Base-by-base conservation (phyloP, 2,888 invertebrate genomes). In the Sceliomorpha sp. region DNA sequence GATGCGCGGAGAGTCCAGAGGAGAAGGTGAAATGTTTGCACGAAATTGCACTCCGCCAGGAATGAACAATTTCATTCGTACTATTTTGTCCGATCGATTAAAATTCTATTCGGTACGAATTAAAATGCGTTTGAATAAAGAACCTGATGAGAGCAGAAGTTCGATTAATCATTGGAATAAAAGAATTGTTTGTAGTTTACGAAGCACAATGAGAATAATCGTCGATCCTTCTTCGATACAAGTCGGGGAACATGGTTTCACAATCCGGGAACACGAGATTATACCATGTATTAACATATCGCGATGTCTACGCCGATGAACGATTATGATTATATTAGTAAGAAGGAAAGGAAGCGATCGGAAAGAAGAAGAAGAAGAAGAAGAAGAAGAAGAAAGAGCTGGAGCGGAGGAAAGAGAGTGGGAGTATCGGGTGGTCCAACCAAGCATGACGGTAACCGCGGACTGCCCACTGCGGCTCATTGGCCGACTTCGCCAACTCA, bases 391-490 rank as follows among this genome's bases (percentile, higher is more conserved):
- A 67, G 67, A 68, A 62, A 64, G 56, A 53, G 68, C 48, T 55
- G 51, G 68, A 58, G 50, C 59, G 53, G 39, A 50, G 45, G 64
- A 62, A 70, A 60, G 72, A 63, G 72, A 76, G 77, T 75, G 78
- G 77, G 77, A 78, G 81, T 76, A 77, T 78, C 79, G 77, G 71
- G 78, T 79, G 79, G 80, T 82, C 83, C 83, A 82, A 81, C 81
- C 80, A 80, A 74, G 78, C 77, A 74, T 67, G 79, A 81, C 78
- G 79, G 81, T 76, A 77, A 77, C 75, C 75, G 80, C 70, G 84
- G 82, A 83, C 85, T 82, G 84, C 85, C 84, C 84, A 86, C 84
- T 69, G 81, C 79, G 84, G 81, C 85, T 82, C 81, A 86, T 86
- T 86, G 85, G 85, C 79, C 82, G 75, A 82, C 78, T 79, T 79